A percentile compares a stretch with the other conserved stretches of the same genome.
phyloP scores from a whole-genome alignment of 2,888 invertebrate species.

The Caenorhabditis japonica region DNA sequence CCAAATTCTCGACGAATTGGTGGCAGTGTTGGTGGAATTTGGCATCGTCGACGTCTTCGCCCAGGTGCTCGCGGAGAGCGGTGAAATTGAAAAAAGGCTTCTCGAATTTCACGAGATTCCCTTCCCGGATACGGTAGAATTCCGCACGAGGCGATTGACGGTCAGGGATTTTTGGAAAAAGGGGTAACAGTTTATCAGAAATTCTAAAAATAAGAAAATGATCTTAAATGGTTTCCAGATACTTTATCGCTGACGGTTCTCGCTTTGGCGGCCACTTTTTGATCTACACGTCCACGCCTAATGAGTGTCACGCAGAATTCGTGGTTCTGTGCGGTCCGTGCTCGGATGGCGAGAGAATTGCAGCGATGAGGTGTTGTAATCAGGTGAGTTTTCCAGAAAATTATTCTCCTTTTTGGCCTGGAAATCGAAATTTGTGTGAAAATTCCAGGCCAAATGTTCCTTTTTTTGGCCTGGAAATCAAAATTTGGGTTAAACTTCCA shows the following conservation, averaged over 20 bases:
- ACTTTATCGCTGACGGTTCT: constrained; percentile 34
- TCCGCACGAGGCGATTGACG: constrained; percentile 31
- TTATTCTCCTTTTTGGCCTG: no score
- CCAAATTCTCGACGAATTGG: constrained; percentile 23
- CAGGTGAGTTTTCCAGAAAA: no score
- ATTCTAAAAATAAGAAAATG: no score
- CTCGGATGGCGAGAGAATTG: constrained; percentile 10
- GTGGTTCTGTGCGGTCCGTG: constrained; percentile 41
- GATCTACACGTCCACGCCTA: constrained; percentile 38
- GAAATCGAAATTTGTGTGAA: no score
- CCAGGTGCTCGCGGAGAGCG: constrained; percentile 1
- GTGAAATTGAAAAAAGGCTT: not conserved
- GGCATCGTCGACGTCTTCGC: constrained; percentile 25
- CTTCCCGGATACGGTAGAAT: constrained; percentile 20
- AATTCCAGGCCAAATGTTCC: no score
- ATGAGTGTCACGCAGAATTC: constrained; percentile 44
- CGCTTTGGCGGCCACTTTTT: constrained; percentile 49
- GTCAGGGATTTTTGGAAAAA: constrained; percentile 48
- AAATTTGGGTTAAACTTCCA: no score
- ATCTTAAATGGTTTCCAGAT: no score
- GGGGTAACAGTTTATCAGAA: constrained; percentile 14
- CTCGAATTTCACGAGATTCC: constrained; percentile 13
- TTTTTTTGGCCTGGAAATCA: no score
- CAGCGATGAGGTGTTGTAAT: constrained; percentile 47
- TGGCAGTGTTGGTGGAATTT: constrained; percentile 36